phyloP scores from a whole-genome alignment of 30 jellyfish, hydroid and myxozoan genomes.

The Cassiopea andromeda region DNA sequence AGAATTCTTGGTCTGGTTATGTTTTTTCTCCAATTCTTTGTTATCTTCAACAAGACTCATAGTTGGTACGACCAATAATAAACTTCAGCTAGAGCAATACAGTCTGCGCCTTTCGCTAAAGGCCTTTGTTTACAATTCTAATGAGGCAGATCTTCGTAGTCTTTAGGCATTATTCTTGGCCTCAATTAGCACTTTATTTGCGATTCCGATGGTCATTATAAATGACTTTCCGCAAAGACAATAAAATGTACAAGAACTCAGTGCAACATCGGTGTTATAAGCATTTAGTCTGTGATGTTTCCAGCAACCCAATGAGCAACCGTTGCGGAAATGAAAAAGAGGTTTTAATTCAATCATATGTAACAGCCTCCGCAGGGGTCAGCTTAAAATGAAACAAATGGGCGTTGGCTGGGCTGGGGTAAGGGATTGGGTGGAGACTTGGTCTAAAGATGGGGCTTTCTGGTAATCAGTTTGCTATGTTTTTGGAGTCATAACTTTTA shows the following conservation, averaged over 20 bases:
- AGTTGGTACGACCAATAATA: neutral
- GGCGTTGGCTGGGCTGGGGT: no score
- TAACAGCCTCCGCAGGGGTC: no score
- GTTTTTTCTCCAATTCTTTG: slow-evolving; percentile 14
- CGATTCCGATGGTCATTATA: neutral
- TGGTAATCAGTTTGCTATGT: no score
- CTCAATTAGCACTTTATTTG: neutral
- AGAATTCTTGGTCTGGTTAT: slow-evolving; percentile 32
- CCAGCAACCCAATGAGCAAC: neutral
- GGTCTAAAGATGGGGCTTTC: no score
- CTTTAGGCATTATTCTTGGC: neutral
- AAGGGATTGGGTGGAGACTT: no score
- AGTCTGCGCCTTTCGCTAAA: neutral
- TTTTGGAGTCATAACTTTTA: no score
- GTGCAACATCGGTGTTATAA: neutral
- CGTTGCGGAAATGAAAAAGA: neutral
- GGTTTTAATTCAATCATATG: neutral
- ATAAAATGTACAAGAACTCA: neutral
- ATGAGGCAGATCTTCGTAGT: neutral
- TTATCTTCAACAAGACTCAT: slow-evolving; percentile 10
- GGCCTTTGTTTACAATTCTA: slow-evolving; percentile 10
- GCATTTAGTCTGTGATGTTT: neutral
- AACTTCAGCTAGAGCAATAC: neutral
- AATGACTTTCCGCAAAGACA: neutral
- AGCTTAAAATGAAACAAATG: no score